A percentile compares a stretch with the other conserved stretches of the same genome.
These are phyloP conservation scores for Porites lobata DNA, from an alignment of 92 coral and sea anemone genomes.

Conservation along the genomic window DNA sequence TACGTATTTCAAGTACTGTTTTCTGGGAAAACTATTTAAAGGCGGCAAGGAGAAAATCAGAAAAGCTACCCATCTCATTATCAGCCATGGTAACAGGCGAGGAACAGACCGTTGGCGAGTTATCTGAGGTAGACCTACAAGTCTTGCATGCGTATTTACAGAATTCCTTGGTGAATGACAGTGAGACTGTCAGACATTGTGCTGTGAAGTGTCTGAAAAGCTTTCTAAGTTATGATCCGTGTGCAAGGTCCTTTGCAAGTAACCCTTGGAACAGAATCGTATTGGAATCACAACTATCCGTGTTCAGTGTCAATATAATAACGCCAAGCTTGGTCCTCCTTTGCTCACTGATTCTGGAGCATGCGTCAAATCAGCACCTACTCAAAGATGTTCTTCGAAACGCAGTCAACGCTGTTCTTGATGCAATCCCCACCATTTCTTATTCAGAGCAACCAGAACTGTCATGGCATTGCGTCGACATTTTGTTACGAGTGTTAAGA, in stretches of 20 bases:
- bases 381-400: constrained; percentile 39
- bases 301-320: constrained; percentile 34
- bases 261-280: constrained; percentile 84
- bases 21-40: constrained; percentile 66
- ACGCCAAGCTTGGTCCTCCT: constrained; percentile 59
- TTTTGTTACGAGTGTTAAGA: constrained; percentile 10
- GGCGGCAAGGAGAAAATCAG: not conserved
- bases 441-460: constrained; percentile 9
- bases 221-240: constrained; percentile 54
- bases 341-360: constrained; percentile 61
- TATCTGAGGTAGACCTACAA: constrained; percentile 43
- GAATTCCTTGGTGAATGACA: constrained; percentile 83
- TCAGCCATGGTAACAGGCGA: constrained; percentile 6
- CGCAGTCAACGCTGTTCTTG: constrained; percentile 42
- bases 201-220: constrained; percentile 82
- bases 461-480: constrained; percentile 39
- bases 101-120: not conserved
- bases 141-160: constrained; percentile 82
- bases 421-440: constrained; percentile 53
- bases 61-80: not conserved
- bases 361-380: not conserved
- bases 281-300: constrained; percentile 63
- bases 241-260: constrained; percentile 38
- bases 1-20: constrained; percentile 45
- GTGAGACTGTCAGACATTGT: constrained; percentile 71